Conservation (phyloP, 1,140 invertebrate genomes). For the Penaeus japonicus region DNA sequence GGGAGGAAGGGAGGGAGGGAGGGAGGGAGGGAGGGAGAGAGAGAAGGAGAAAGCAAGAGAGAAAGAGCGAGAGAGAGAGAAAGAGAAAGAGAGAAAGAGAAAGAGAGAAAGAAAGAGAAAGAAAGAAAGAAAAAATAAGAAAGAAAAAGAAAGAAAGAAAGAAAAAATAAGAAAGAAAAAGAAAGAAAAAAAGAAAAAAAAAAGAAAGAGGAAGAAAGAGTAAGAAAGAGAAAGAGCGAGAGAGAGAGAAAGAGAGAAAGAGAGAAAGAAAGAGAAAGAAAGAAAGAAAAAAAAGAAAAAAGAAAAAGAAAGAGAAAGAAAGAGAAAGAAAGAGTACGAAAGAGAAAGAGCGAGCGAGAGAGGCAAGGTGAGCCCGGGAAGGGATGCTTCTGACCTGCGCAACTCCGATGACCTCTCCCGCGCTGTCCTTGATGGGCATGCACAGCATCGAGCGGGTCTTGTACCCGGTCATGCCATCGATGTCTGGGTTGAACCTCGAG, state of each 20-base stretch:
- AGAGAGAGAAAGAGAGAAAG: background rate
- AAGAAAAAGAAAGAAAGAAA: too few relatives aligned
- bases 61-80: too few relatives aligned
- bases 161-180: background rate
- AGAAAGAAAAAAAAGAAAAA: too few relatives aligned
- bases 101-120: too few relatives aligned
- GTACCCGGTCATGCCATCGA: constrained; percentile 92
- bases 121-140: too few relatives aligned
- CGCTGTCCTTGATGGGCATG: constrained; percentile 95
- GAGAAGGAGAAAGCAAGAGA: background rate
- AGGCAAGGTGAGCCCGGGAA: too few relatives aligned
- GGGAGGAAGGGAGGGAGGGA: background rate
- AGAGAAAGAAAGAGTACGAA: background rate
- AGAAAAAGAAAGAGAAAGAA: background rate
- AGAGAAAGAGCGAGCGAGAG: too few relatives aligned
- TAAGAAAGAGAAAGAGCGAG: background rate
- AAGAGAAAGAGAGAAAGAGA: too few relatives aligned
- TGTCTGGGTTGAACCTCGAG: constrained; percentile 88
- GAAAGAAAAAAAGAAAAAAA: too few relatives aligned
- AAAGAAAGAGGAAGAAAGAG: background rate
- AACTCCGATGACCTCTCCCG: constrained; percentile 93
- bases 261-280: background rate
- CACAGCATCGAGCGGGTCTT: constrained; percentile 90
- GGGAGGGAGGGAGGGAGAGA: background rate
- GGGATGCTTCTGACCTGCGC: constrained; percentile 82